Base-by-base conservation (phyloP, 2,113 vertebrate species). In the Lampris incognitus region DNA sequence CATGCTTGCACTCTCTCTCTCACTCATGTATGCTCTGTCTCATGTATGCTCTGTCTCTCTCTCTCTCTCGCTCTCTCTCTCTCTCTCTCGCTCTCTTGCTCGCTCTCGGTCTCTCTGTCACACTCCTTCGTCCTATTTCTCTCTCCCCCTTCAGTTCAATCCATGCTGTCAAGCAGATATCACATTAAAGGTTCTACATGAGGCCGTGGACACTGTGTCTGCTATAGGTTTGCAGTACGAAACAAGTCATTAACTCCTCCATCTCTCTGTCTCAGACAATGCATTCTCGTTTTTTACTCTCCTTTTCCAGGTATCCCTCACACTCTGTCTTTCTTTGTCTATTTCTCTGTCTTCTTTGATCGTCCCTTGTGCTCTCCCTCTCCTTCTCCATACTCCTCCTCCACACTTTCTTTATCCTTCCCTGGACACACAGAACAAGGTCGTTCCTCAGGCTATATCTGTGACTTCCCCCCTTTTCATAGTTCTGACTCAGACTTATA, bases 401-500 rank as follows among this genome's bases (percentile, higher is more conserved):
- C 11, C 50, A 3, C 50, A 10, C 50, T 9, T 9, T 51, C 50
- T 54, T n/a, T 38, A 37, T 24, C 60, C 66, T 61, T 24, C 56
- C 59, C 41, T 63, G 24, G 3, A 36, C 59, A 78, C 46, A 40
- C 44, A 6, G 9, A 63, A 7, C 46, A 67, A 78, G 59, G 65
- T 70, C 69, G 73, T 66, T 9, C n/a, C 52, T 55, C 42, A 69
- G 67, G 51, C 24, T 24, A 71, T 72, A 63, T 67, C 37, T 38
- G 36, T 54, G 1, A 48, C n/a, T 42, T 50, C 59, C 49, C 9
- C 4, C 66, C 51, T 69, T 68, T 78, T 51, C 10, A 44, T 55
- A 66, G n/a, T 7, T 72, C 48, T 80, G 66, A 74, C 58, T 70
- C 69, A 49, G 67, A 66, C 57, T 49, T 58, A 38, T 4, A 58